A percentile compares a stretch with the other conserved stretches of the same genome.
These are phyloP conservation scores for Nesogale talazaci DNA, from an alignment of 2,113 vertebrate genomes.

Conservation along the genomic window DNA sequence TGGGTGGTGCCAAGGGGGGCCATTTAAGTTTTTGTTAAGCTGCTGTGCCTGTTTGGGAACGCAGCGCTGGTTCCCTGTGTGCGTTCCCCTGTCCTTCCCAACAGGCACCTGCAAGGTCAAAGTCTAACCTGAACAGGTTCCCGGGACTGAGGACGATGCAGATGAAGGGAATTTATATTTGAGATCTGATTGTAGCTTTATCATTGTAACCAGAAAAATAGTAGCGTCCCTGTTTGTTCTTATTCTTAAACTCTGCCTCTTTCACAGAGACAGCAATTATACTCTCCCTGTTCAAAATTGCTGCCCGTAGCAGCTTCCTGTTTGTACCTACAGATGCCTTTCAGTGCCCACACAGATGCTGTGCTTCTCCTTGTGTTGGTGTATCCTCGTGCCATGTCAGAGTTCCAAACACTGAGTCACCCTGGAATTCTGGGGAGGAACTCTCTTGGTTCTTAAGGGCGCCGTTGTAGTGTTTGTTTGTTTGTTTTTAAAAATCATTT, in stretches of 20 bases:
- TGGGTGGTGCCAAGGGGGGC: background rate
- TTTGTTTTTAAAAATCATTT: too few relatives aligned
- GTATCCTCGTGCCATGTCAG: background rate
- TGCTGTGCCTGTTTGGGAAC: conserved; percentile 37
- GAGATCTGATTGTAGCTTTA: background rate
- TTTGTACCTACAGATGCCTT: conserved; percentile 30
- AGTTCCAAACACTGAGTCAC: background rate
- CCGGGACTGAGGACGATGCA: background rate
- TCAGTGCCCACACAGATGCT: background rate
- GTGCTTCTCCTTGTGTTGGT: background rate
- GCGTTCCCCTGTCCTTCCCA: background rate
- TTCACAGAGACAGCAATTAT: background rate
- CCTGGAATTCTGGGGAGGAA: conserved; percentile 35
- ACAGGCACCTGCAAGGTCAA: background rate
- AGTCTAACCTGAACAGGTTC: background rate
- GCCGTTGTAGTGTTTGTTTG: too few relatives aligned
- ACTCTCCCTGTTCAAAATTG: conserved; percentile 51
- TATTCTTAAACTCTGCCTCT: background rate
- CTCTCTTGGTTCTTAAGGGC: background rate
- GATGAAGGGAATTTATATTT: conserved; percentile 29
- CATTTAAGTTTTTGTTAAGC: conserved; percentile 37
- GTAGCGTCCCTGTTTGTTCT: background rate
- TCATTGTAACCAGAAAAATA: conserved; percentile 2
- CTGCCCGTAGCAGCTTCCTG: background rate
- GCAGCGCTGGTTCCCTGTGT: background rate